Base-by-base conservation (phyloP, 2,888 invertebrate genomes). In the Plemyria rubiginata region DNA sequence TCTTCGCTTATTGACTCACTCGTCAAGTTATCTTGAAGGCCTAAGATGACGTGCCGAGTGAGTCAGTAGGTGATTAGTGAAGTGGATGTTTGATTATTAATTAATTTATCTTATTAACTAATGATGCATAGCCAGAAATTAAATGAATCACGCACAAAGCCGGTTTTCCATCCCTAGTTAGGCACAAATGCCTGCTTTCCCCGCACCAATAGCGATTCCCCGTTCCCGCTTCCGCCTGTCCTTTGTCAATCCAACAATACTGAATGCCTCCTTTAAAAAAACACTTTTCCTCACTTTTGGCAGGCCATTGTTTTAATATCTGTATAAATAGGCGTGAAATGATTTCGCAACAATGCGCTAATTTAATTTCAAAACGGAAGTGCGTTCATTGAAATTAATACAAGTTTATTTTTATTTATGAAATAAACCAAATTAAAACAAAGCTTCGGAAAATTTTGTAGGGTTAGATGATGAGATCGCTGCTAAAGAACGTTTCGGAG, bases 121-220 rank as follows among this genome's bases (percentile, higher is more conserved):
- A 22, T 22, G 22, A 22, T 22, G 22, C 22, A 2, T 22, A 22
- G 22, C 22, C 22, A 2, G 22, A 22, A 22, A 22, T 8, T 6
- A 49, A 29, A 29, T n/a, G n/a, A n/a, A 29, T 13, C n/a, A 49
- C 7, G 4, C 28, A n/a, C 8, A 73, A 68, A 65, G 64, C 70
- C 58, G 43, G 45, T 4, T 4, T 63, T 49, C 4, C 64, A 57
- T 12, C 64, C 60, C 64, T 64, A 79, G 72, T 41, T 9, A 68
- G 70, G 66, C 64, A 66, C 81, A 84, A 84, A 86, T 84, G 78
- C 77, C 75, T 77, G 77, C 78, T 87, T 85, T 86, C 82, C 80
- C 80, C 75, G 76, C 69, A 76, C 77, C 76, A 72, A 79, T 80
- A 75, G 67, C 16, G 45, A 45, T 45, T 45, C 45, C 67, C 65